Percentiles rank a stretch among this genome's conserved stretches.
phyloP scores from a whole-genome alignment of 2,113 vertebrate species.

The Rattus norvegicus region DNA sequence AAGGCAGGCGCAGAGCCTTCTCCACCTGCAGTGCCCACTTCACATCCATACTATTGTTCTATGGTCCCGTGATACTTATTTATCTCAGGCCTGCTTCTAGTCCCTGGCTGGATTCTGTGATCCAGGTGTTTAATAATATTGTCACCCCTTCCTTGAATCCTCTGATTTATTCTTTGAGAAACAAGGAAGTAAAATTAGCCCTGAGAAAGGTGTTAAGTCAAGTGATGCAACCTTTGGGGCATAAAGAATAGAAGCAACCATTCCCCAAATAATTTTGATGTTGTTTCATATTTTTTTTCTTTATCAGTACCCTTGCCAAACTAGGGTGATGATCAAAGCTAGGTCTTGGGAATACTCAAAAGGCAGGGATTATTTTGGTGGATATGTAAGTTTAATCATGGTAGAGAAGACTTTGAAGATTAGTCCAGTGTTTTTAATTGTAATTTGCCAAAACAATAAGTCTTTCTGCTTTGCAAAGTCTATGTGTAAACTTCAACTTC shows the following conservation, averaged over 20 bases:
- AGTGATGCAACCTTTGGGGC: background rate
- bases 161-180: conserved; percentile 74
- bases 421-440: background rate
- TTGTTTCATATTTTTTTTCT: background rate
- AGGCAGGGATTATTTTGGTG: background rate
- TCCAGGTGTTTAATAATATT: conserved; percentile 69
- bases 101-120: conserved; percentile 66
- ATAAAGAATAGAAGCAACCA: background rate
- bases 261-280: background rate
- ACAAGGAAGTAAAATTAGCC: conserved; percentile 67
- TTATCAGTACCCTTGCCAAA: background rate
- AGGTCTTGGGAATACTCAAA: background rate
- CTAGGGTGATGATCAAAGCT: background rate
- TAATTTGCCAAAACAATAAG: background rate
- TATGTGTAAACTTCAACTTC: background rate
- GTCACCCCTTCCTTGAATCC: conserved; percentile 68
- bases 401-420: background rate
- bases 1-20: conserved; percentile 67
- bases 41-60: conserved; percentile 74
- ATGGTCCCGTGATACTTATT: conserved; percentile 75
- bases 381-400: background rate
- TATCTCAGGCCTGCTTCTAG: conserved; percentile 73
- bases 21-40: conserved; percentile 79
- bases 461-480: background rate
- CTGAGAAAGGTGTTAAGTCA: conserved; percentile 37